phyloP scores from a whole-genome alignment of 1,140 invertebrate species.

The Papilio glaucus region DNA sequence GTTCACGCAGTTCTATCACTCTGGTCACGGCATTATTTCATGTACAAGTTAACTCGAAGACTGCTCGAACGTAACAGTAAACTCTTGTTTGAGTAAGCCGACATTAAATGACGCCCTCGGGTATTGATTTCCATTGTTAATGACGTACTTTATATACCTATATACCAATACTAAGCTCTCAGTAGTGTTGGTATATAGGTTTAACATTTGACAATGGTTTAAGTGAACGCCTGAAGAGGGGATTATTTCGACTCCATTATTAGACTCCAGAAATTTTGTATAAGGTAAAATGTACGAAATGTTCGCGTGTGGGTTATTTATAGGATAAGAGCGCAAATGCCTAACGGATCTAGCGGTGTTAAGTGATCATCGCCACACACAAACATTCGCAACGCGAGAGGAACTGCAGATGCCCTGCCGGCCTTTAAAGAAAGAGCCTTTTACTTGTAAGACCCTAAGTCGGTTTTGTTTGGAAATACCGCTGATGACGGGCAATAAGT shows the following conservation, averaged over 20 bases:
- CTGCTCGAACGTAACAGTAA: conserved; percentile 39
- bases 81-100: conserved; percentile 39
- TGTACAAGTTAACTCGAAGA: conserved; percentile 36
- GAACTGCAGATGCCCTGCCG: too few relatives aligned
- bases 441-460: too few relatives aligned
- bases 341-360: too few relatives aligned
- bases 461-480: too few relatives aligned
- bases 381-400: too few relatives aligned
- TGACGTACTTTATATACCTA: too few relatives aligned
- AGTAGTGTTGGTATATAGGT: not conserved
- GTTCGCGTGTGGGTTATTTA: not conserved
- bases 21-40: conserved; percentile 35
- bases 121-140: conserved; percentile 51
- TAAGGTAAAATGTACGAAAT: not conserved
- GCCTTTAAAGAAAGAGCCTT: too few relatives aligned
- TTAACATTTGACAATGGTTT: conserved; percentile 20
- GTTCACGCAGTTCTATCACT: not conserved
- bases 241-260: conserved; percentile 2
- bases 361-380: too few relatives aligned
- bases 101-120: conserved; percentile 47
- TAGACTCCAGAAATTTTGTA: not conserved
- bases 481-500: too few relatives aligned
- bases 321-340: too few relatives aligned
- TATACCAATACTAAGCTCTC: too few relatives aligned
- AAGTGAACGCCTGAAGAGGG: conserved; percentile 21